Conservation (phyloP, 2,113 vertebrate genomes). For the Caloenas nicobarica region DNA sequence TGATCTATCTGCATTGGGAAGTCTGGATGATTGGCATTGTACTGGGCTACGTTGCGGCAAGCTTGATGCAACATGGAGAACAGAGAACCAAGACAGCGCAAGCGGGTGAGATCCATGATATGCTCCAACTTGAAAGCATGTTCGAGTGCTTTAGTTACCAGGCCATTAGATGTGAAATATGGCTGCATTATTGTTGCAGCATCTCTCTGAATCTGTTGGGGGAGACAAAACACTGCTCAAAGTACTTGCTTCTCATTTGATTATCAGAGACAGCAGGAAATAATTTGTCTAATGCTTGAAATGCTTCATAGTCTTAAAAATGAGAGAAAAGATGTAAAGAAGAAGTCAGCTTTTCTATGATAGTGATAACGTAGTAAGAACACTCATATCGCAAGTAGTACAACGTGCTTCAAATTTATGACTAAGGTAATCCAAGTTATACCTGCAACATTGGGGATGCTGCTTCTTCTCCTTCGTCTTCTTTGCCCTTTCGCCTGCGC, state of each 20-base stretch:
- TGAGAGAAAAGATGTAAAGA: not conserved
- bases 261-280: not conserved
- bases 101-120: slow-evolving; percentile 97
- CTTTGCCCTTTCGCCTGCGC: slow-evolving; percentile 88
- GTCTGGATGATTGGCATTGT: slow-evolving; percentile 97
- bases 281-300: not conserved
- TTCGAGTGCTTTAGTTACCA: slow-evolving; percentile 96
- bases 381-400: too few relatives aligned
- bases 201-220: slow-evolving; percentile 91
- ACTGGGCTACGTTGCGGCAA: slow-evolving; percentile 93
- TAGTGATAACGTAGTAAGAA: not conserved
- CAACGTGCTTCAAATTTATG: too few relatives aligned
- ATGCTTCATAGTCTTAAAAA: not conserved
- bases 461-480: slow-evolving; percentile 91
- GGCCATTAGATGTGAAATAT: slow-evolving; percentile 93
- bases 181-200: slow-evolving; percentile 89
- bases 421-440: not conserved
- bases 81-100: slow-evolving; percentile 93
- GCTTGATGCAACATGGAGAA: slow-evolving; percentile 99
- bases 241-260: not conserved
- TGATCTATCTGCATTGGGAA: slow-evolving; percentile 98
- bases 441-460: slow-evolving; percentile 98
- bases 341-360: not conserved
- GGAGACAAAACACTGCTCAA: not conserved
- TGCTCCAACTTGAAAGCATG: slow-evolving; percentile 97